Conservation (phyloP, 2,113 vertebrate genomes). For the Corydoras maculifer region DNA sequence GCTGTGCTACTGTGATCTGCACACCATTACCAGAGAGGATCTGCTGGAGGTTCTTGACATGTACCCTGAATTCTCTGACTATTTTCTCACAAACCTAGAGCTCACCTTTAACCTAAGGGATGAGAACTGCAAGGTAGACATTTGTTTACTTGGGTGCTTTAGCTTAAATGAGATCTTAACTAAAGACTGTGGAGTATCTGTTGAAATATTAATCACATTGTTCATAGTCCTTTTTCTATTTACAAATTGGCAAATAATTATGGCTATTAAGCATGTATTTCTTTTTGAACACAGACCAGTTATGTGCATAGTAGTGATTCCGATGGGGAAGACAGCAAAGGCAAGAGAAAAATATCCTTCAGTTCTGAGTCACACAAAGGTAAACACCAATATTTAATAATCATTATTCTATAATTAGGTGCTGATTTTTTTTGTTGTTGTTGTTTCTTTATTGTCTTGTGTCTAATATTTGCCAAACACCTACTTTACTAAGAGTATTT, state of each 20-base stretch:
- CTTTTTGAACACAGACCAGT: slow-evolving; percentile 45
- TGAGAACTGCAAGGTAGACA: slow-evolving; percentile 76
- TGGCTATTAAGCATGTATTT: not conserved
- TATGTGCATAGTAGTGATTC: slow-evolving; percentile 63
- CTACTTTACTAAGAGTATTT: no score
- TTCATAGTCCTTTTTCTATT: no score
- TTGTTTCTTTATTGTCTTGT: no score
- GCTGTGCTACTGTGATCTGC: slow-evolving; percentile 93
- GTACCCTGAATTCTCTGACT: slow-evolving; percentile 97
- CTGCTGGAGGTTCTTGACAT: slow-evolving; percentile 94
- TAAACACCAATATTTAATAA: slow-evolving; percentile 48
- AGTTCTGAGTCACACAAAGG: slow-evolving; percentile 80
- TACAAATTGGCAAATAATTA: no score
- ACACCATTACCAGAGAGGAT: slow-evolving; percentile 94
- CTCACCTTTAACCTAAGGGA: slow-evolving; percentile 95
- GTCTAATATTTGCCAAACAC: no score
- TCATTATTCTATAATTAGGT: no score
- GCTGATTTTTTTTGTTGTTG: no score
- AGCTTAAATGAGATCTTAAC: no score
- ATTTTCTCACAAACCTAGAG: slow-evolving; percentile 91
- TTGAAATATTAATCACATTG: not conserved
- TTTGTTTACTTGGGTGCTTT: not conserved
- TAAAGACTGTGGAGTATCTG: no score
- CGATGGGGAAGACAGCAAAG: slow-evolving; percentile 74
- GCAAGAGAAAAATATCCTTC: slow-evolving; percentile 84